Evolutionary conservation across 1,140 invertebrate species (phyloP).

Genomic region (Drosophila varians): DNA sequence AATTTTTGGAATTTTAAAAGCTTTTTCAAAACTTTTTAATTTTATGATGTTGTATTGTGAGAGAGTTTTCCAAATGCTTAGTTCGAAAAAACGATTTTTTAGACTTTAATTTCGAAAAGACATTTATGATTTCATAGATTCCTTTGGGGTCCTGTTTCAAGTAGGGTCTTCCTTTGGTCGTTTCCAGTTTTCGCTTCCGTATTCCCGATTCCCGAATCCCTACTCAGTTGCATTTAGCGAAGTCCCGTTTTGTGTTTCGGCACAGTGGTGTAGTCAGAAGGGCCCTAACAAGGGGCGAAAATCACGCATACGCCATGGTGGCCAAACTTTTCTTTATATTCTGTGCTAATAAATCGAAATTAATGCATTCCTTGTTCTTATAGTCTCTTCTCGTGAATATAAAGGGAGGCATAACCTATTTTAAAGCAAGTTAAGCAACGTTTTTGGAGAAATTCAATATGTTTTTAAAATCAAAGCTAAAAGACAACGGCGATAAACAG

Average conservation of each 20-base stretch:
- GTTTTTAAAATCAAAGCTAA: background rate
- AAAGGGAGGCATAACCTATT: too few relatives aligned
- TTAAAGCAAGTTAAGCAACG: background rate
- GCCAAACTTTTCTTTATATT: background rate
- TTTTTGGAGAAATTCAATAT: background rate
- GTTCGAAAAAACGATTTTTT: too few relatives aligned
- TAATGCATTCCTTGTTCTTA: too few relatives aligned
- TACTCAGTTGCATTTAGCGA: constrained; percentile 18
- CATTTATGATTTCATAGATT: too few relatives aligned
- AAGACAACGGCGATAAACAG: background rate
- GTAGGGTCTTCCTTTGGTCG: background rate
- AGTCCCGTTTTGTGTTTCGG: constrained; percentile 14
- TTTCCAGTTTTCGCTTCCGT: constrained; percentile 1
- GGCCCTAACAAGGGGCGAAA: too few relatives aligned
- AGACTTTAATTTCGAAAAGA: background rate
- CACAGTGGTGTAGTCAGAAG: constrained; percentile 11
- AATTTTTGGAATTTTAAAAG: background rate
- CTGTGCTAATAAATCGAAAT: too few relatives aligned
- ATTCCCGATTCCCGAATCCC: constrained; percentile 21
- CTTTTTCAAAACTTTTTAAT: background rate
- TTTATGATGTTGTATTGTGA: too few relatives aligned
- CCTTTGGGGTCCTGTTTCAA: constrained; percentile 3
- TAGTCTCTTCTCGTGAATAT: too few relatives aligned
- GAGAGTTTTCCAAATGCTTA: background rate
- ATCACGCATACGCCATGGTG: constrained; percentile 13